Evolutionary conservation across 2,888 invertebrate species (phyloP), one percentile per base, ranked within the genome.

Genomic region (Syrphus vitripennis): DNA sequence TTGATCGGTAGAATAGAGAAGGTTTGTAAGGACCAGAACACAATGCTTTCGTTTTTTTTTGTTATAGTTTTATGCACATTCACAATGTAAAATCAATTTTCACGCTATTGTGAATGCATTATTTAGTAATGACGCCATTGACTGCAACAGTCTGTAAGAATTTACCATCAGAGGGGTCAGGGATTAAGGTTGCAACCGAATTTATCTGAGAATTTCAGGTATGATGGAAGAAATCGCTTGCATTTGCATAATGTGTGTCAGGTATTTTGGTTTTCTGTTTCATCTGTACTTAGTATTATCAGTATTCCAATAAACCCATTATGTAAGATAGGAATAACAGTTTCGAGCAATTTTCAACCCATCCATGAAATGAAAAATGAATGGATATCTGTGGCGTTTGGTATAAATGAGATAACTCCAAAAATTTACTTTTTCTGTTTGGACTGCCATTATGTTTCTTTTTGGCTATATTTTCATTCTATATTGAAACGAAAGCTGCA

Each of bases 81-180:
- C 83, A 63, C 75, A 65, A 70, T 75, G 31, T 31, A 40, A 79
- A 63, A 75, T 75, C 75, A 75, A 75, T 83, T 83, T 75, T 79
- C 79, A 79, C 83, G 65, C 79, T 53, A 75, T 83, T 83, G 69
- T 55, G 79, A 75, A 70, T 79, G 65, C 40, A 79, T 79, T 83
- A 70, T 75, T 79, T 48, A 74, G 65, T 42, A 63, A 9, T 37
- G 9, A 34, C 2, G 55, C 10, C 21, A 31, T 53, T 5, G 21
- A 7, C 10, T 24, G 29, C 31, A 34, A 40, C 57, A n/a, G 12
- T 26, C 12, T 29, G 16, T 10, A 14, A n/a, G 55, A 40, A 45
- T 34, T 16, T 21, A 10, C 3, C n/a, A 1, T 4, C 26, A 26
- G 53, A 21, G 16, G 53, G 26, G 16, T 16, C 21, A 45, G 19